Percentiles rank a stretch among this genome's conserved stretches.
Conservation (phyloP, 2,113 vertebrate species). For the Hemicordylus capensis region DNA sequence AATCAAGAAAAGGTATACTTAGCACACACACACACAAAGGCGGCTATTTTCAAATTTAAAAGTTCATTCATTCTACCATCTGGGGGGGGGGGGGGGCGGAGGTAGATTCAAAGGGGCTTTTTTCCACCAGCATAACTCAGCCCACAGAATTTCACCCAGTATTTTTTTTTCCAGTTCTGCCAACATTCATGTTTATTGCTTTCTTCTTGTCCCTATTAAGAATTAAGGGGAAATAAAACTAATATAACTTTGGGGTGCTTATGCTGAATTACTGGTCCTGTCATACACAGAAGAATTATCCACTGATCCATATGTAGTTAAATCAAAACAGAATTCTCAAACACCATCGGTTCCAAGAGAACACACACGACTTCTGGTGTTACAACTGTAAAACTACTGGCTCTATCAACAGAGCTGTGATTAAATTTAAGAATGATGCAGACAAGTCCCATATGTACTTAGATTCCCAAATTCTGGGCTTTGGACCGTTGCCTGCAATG, state of each 20-base stretch:
- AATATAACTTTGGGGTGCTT: background rate
- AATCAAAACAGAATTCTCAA: slow-evolving; percentile 18
- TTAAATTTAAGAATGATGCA: slow-evolving; percentile 31
- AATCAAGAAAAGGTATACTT: slow-evolving; percentile 69
- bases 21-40: background rate
- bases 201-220: slow-evolving; percentile 28
- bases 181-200: slow-evolving; percentile 35
- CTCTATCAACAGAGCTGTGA: slow-evolving; percentile 35
- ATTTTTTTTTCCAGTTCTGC: background rate
- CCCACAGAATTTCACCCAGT: slow-evolving; percentile 16
- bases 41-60: slow-evolving; percentile 43
- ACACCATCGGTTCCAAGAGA: slow-evolving; percentile 24
- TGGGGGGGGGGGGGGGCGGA: too few relatives aligned
- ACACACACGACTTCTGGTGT: slow-evolving; percentile 15
- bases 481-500: slow-evolving; percentile 43
- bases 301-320: background rate
- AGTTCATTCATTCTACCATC: slow-evolving; percentile 48
- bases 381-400: slow-evolving; percentile 29
- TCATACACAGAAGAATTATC: background rate
- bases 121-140: slow-evolving; percentile 36
- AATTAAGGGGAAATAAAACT: slow-evolving; percentile 20
- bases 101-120: background rate
- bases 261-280: background rate
- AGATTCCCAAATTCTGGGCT: slow-evolving; percentile 11
- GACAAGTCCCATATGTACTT: background rate